Evolutionary conservation across 2,888 invertebrate genomes (phyloP).

Genomic region (Liodrosophila aerea): DNA sequence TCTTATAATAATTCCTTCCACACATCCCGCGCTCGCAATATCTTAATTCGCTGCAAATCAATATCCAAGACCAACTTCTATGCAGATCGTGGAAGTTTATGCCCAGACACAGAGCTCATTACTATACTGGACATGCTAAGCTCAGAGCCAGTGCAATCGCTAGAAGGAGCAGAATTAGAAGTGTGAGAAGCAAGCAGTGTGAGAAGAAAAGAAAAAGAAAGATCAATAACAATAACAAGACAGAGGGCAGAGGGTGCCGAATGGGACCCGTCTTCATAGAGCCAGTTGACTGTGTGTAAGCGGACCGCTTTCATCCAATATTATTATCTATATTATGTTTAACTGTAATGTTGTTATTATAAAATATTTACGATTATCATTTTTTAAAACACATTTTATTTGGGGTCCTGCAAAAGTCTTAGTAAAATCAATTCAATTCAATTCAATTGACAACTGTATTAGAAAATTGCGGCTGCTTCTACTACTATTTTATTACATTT

Average conservation of each 20-base stretch:
- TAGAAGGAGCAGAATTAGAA: neutral
- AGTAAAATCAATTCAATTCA: too few species aligned
- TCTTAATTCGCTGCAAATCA: constrained; percentile 9
- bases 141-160: neutral
- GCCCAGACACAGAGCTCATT: constrained; percentile 29
- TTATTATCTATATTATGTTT: constrained; percentile 13
- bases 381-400: constrained; percentile 23
- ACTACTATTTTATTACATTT: too few species aligned
- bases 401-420: neutral
- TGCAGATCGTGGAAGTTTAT: constrained; percentile 43
- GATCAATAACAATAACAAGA: constrained; percentile 1
- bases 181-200: constrained; percentile 1
- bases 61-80: constrained; percentile 53
- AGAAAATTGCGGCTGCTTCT: too few species aligned
- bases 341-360: constrained; percentile 37
- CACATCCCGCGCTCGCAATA: constrained; percentile 6
- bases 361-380: constrained; percentile 17
- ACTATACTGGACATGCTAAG: constrained; percentile 17
- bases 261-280: too few species aligned
- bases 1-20: too few species aligned
- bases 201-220: constrained; percentile 7
- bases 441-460: too few species aligned
- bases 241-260: too few species aligned
- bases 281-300: constrained; percentile 20
- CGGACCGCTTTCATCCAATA: constrained; percentile 25